phyloP scores from a whole-genome alignment of 2,797 vertebrate genomes.

The Poecile montanus region DNA sequence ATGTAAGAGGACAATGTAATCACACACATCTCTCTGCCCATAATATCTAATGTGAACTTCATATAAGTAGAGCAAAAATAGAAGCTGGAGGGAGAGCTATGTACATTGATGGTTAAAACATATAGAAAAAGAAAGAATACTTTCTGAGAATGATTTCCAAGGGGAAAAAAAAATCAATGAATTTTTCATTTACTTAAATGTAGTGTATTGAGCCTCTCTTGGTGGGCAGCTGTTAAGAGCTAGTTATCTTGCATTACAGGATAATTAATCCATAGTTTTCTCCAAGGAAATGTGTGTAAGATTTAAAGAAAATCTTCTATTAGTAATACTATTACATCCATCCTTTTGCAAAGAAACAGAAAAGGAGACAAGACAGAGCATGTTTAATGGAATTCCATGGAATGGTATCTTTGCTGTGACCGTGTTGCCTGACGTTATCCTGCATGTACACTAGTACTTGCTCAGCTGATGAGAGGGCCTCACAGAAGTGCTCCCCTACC shows the following conservation, averaged over 20 bases:
- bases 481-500: neutral
- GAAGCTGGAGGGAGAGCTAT: neutral
- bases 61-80: neutral
- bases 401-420: neutral
- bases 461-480: neutral
- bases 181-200: neutral
- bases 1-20: neutral
- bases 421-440: rapidly evolving
- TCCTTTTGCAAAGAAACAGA: neutral
- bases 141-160: neutral
- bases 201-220: neutral
- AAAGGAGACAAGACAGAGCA: neutral
- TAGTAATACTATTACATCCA: neutral
- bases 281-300: neutral
- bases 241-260: neutral
- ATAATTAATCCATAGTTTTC: slow-evolving; percentile 22
- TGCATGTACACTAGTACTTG: rapidly evolving
- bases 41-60: neutral
- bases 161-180: neutral
- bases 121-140: neutral
- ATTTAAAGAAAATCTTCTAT: neutral
- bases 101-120: neutral
- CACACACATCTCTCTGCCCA: neutral
- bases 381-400: neutral
- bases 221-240: neutral